Evolutionary conservation across 2,888 invertebrate genomes (phyloP), one percentile per base, ranked within the genome.

Genomic region (Torymus auratus): DNA sequence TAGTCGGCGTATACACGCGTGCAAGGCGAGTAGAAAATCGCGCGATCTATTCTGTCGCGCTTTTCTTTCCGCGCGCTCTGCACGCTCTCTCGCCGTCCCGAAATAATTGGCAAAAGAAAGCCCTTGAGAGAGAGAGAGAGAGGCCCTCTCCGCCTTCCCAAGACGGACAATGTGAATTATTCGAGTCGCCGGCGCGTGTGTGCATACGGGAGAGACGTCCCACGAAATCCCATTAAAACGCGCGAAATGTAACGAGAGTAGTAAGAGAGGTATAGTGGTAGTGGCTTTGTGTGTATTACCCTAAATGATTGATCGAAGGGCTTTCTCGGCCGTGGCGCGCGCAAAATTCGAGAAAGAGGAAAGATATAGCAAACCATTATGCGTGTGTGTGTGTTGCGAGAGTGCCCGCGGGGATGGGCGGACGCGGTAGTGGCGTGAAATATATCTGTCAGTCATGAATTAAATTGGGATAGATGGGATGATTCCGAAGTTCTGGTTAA

Each of bases 91-190:
- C 64, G 62, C 10, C 68, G 62, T 68, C 89, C 90, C 89, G 87
- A 91, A 91, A 91, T 91, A 91, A 91, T 91, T 90, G 88, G 86
- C 89, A 90, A 91, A 90, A 91, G 87, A 89, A 90, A 89, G 86
- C 86, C 86, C 7, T 41, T 41, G 7, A 41, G 41, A 41, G 85
- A 86, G 88, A 88, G 87, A 87, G 88, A 88, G 88, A 87, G 88
- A 41, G 17, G 17, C 15, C 62, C 28, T 15, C 61, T 20, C 72
- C 74, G 20, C 62, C 60, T 15, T 1, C 20, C 65, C 86, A 88
- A 41, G 88, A 89, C 90, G 89, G 90, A 91, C 90, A 91, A 91
- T 91, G 90, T 90, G 89, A 91, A 91, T 91, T 91, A 90, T 91
- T 90, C 88, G 89, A 89, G 89, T 88, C 86, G 89, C 87, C 89